Evolutionary conservation across 2,113 vertebrate species (phyloP).

Genomic region (Microtus pennsylvanicus): DNA sequence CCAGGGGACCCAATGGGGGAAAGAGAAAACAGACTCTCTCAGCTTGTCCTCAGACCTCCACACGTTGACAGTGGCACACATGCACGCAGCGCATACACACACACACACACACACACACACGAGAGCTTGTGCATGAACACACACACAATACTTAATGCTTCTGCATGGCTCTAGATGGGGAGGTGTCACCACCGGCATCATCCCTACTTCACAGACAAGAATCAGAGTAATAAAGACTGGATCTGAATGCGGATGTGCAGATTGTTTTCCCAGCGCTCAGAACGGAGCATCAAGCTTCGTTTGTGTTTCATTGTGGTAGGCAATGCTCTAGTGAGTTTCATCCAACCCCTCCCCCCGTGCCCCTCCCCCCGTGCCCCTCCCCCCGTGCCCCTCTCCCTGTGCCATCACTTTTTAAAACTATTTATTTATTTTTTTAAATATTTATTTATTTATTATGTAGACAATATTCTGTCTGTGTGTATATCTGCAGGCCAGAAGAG

Average conservation of each 20-base stretch:
- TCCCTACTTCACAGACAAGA: not conserved
- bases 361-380: too few relatives aligned
- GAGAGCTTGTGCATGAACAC: not conserved
- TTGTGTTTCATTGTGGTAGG: not conserved
- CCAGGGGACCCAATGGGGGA: not conserved
- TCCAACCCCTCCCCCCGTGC: too few relatives aligned
- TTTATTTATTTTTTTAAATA: not conserved
- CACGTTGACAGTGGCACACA: not conserved
- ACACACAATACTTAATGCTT: not conserved
- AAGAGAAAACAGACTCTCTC: not conserved
- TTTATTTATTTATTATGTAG: too few relatives aligned
- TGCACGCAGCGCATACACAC: too few relatives aligned
- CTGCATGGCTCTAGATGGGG: not conserved
- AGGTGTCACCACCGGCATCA: not conserved
- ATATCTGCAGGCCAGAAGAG: too few relatives aligned
- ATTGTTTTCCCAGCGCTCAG: not conserved
- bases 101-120: not conserved
- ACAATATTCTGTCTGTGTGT: too few relatives aligned
- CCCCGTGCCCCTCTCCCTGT: too few relatives aligned
- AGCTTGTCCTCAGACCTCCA: not conserved
- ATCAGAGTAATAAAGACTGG: not conserved
- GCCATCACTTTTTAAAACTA: not conserved
- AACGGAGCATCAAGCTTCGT: not conserved
- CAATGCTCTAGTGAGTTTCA: not conserved
- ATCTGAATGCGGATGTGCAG: not conserved